phyloP scores from a whole-genome alignment of 2,113 vertebrate genomes.

The Campylomormyrus numenius region DNA sequence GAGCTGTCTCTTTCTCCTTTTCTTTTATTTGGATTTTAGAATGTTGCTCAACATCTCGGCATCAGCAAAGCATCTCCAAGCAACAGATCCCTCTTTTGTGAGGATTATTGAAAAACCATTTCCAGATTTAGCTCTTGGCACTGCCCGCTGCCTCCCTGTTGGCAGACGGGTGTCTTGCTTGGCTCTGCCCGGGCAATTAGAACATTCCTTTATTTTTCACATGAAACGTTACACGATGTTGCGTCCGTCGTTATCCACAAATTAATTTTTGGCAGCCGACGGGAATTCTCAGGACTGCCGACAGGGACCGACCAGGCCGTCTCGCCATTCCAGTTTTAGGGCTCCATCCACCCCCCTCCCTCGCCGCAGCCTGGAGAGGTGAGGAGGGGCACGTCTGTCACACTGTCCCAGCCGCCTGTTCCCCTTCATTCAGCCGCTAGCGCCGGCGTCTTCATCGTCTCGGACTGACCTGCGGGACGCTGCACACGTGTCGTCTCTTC shows the following conservation, averaged over 20 bases:
- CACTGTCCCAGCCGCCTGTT: not conserved
- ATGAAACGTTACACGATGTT: slow-evolving; percentile 56
- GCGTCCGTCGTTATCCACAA: slow-evolving; percentile 63
- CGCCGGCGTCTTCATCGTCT: not conserved
- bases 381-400: not conserved
- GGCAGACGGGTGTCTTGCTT: slow-evolving; percentile 12
- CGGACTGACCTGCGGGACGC: not conserved
- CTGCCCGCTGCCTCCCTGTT: slow-evolving; percentile 10
- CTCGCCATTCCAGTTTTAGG: not conserved
- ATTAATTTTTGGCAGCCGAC: slow-evolving; percentile 65
- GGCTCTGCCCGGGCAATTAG: slow-evolving; percentile 55
- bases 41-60: slow-evolving; percentile 18
- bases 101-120: slow-evolving; percentile 26
- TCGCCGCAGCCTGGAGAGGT: not conserved
- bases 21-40: slow-evolving; percentile 16
- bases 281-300: slow-evolving; percentile 64
- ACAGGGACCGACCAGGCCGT: slow-evolving; percentile 47
- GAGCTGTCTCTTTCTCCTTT: not conserved
- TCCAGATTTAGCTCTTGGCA: slow-evolving; percentile 29
- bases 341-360: not conserved
- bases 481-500: not conserved
- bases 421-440: not conserved
- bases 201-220: slow-evolving; percentile 61
- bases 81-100: slow-evolving; percentile 23
- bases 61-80: not conserved